Base-by-base conservation (phyloP, 2,797 vertebrate species). In the Pipistrellus nathusii region DNA sequence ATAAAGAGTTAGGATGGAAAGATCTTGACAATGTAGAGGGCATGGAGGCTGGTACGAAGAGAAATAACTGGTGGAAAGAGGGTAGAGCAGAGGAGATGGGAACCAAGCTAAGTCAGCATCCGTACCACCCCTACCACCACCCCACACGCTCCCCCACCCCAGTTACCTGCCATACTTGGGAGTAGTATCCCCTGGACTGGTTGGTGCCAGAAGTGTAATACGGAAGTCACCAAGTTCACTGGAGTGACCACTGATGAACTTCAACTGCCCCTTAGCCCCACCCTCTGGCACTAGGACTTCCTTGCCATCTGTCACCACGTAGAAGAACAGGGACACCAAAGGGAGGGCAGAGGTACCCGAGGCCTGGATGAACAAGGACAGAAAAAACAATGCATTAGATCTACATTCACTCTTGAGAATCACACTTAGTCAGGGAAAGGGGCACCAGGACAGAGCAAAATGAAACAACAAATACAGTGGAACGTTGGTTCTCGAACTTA, bases 211-310 rank as follows among this genome's bases (percentile, higher is more conserved):
- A 97, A 99, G 99, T 44, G 98, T 99, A 96, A 99, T 97, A 75
- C 98, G 99, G 97, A 99, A 99, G 96, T 98, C 98, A 6, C 99
- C 99, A 6, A 99, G 98, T 95, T 99, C 99, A 92, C 99, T 98
- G 0, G 99, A 98, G 0, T 96, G 98, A 21, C 99, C 99, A 0
- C 98, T 98, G 95, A 99, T 98, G 0, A 98, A 99, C 0, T 98
- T 98, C 44, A 99, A 97, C 18, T 98, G 99, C 13, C 97, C 98
- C 86, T 96, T 98, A 5, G 99, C 98, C 94, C 99, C 99, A 0
- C 98, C 98, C 76, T 94, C 97, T 41, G 97, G 97, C 68, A 98
- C 96, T 86, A 99, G 98, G 0, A 96, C 97, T 38, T 99, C 99
- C 90, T 99, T 99, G 23, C 98, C 98, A 8, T 99, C 99, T 4